phyloP scores from a whole-genome alignment of 2,797 vertebrate species.

The Lepidocolaptes lacrymiger region DNA sequence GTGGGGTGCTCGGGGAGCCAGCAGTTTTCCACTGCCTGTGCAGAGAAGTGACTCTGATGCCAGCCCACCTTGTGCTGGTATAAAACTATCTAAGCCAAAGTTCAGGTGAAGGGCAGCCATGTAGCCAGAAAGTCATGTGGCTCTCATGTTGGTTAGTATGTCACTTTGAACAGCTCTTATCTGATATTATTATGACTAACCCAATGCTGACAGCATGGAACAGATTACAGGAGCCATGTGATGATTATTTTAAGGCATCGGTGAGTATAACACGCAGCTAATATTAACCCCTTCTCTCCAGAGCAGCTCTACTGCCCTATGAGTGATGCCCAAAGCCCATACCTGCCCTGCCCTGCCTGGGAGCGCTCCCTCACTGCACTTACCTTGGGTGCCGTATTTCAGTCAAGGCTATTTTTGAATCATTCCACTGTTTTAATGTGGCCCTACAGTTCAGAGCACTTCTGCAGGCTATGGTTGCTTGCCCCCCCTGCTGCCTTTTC shows the following conservation, averaged over 20 bases:
- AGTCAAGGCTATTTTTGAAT: neutral
- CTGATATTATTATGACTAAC: constrained; percentile 96
- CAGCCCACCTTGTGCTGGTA: neutral
- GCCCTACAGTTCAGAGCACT: no score
- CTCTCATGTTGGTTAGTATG: constrained; percentile 85
- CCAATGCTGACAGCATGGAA: constrained; percentile 96
- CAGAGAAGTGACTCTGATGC: neutral
- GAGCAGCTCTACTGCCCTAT: neutral
- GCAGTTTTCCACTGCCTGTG: neutral
- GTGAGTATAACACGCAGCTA: constrained; percentile 53
- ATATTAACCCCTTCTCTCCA: constrained; percentile 77
- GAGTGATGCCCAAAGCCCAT: neutral
- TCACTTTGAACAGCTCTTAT: constrained; percentile 88
- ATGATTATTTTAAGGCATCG: constrained; percentile 90
- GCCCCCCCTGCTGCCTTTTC: neutral
- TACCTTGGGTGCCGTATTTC: neutral
- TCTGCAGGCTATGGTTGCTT: neutral
- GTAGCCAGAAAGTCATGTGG: constrained; percentile 91
- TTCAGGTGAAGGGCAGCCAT: constrained; percentile 93
- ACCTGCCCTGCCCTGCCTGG: neutral
- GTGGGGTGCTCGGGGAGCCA: fast-evolving
- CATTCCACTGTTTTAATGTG: neutral
- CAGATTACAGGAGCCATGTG: constrained; percentile 91
- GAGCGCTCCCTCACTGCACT: fast-evolving
- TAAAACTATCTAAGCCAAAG: constrained; percentile 88